Conservation (phyloP, 2,888 invertebrate species). For the Himalopsyche anomala region DNA sequence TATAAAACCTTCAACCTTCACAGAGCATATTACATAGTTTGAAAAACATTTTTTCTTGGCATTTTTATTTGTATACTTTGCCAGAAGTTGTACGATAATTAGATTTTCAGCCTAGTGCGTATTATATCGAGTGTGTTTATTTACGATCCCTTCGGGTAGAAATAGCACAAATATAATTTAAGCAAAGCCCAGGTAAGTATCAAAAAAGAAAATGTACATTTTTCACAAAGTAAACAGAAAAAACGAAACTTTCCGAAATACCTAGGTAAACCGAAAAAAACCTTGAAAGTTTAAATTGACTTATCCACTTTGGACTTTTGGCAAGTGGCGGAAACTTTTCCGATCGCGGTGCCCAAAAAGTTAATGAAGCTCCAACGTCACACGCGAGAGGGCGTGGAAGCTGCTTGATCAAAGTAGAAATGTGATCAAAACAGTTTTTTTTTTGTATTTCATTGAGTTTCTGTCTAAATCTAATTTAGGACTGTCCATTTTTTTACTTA, state of each 20-base stretch:
- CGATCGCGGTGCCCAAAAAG: conserved; percentile 2
- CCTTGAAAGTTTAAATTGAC: conserved; percentile 34
- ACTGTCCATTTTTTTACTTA: too few relatives aligned
- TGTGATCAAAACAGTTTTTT: background rate
- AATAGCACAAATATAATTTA: too few relatives aligned
- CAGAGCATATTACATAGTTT: too few relatives aligned
- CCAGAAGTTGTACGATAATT: too few relatives aligned
- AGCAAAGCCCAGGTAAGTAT: background rate
- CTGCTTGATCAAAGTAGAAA: background rate
- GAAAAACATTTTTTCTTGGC: too few relatives aligned
- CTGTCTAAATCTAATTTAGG: too few relatives aligned
- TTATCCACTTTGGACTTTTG: conserved; percentile 7
- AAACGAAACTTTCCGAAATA: background rate
- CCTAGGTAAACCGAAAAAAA: conserved; percentile 4
- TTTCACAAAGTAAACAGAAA: conserved; percentile 17
- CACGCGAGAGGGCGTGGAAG: background rate
- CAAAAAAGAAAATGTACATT: conserved; percentile 1
- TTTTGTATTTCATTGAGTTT: too few relatives aligned
- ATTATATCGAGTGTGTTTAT: too few relatives aligned
- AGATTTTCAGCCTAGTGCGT: too few relatives aligned
- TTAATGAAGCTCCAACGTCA: conserved; percentile 10
- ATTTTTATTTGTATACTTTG: too few relatives aligned
- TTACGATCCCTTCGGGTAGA: too few relatives aligned
- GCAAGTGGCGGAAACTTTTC: conserved; percentile 7
- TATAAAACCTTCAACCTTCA: too few relatives aligned